Percentiles rank a stretch among this genome's conserved stretches.
Evolutionary conservation across 2,797 vertebrate species (phyloP).

Genomic region (Diglossa cyanea): DNA sequence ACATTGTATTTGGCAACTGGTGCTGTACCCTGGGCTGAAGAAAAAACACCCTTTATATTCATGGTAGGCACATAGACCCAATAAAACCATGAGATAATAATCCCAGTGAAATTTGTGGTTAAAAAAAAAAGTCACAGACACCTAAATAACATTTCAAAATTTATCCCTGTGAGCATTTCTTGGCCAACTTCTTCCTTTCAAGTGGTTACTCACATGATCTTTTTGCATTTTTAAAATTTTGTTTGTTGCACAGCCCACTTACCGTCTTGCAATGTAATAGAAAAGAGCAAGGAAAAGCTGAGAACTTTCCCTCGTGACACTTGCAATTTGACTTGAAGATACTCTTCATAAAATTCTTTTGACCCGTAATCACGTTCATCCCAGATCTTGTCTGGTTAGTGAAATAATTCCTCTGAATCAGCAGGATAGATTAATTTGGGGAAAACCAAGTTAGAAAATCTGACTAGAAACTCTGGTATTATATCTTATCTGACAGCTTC

Average conservation of each 20-base stretch:
- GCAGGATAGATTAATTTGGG: neutral
- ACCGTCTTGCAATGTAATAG: neutral
- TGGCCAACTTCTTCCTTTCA: neutral
- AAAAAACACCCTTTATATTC: neutral
- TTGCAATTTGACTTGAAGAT: neutral
- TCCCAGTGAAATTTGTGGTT: neutral
- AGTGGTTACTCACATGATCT: neutral
- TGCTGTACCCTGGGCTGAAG: neutral
- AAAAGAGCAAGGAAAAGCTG: neutral
- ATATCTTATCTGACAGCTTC: neutral
- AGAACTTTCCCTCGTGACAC: neutral
- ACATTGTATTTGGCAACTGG: neutral
- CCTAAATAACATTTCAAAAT: neutral
- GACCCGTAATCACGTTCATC: rapidly evolving
- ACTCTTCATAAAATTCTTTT: neutral
- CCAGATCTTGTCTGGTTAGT: neutral
- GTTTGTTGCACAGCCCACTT: neutral
- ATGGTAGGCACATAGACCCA: neutral
- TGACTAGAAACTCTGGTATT: neutral
- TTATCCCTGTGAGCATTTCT: neutral
- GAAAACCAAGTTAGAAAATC: neutral
- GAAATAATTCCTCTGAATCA: neutral
- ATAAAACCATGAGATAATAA: slow-evolving; percentile 48
- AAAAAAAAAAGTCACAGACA: neutral
- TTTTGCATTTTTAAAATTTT: neutral